Conservation (phyloP, 2,797 vertebrate species). For the Argya squamiceps region DNA sequence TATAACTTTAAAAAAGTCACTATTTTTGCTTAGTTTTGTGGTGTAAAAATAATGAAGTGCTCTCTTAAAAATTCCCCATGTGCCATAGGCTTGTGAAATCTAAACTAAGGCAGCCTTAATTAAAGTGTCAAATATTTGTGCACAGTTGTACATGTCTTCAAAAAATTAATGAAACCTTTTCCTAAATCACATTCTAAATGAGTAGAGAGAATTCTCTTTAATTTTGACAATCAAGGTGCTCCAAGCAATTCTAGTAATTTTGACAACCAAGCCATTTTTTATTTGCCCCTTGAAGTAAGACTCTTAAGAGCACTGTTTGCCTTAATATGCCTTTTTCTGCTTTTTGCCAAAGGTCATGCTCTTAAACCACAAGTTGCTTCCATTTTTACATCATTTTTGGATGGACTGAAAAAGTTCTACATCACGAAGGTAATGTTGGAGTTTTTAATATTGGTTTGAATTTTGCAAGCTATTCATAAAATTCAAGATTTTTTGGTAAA, state of each 20-base stretch:
- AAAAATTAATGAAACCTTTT: not conserved
- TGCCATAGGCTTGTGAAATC: not conserved
- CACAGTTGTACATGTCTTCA: not conserved
- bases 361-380: constrained; percentile 99
- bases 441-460: not conserved
- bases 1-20: constrained; percentile 22
- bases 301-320: not conserved
- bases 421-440: constrained; percentile 92
- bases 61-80: not conserved
- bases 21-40: constrained; percentile 17
- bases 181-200: not conserved
- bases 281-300: not conserved
- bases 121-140: not conserved
- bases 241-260: not conserved
- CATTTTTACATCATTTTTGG: constrained; percentile 97
- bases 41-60: constrained; percentile 52
- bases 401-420: constrained; percentile 98
- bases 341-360: constrained; percentile 87
- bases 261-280: not conserved
- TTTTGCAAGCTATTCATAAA: not conserved
- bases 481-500: not conserved
- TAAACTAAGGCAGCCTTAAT: constrained; percentile 41
- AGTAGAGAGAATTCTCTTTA: not conserved
- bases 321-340: not conserved
- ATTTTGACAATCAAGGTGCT: not conserved